phyloP scores from a whole-genome alignment of 2,888 invertebrate species.

The Globia sparganii region DNA sequence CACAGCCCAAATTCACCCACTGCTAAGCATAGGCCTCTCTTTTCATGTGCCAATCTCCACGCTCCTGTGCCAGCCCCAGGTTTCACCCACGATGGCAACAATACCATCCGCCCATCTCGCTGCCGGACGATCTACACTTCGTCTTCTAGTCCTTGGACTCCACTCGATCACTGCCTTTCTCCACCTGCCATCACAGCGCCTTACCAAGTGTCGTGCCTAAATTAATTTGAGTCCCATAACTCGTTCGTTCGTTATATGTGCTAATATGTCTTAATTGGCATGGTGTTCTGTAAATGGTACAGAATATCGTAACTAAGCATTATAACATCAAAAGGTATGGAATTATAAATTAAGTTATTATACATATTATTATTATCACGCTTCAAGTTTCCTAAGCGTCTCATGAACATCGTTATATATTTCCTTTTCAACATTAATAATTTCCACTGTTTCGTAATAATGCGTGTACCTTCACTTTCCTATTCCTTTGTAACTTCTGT shows the following conservation, averaged over 20 bases:
- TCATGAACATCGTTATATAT: background rate
- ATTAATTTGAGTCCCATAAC: background rate
- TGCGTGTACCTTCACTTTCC: conserved; percentile 17
- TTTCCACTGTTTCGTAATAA: conserved; percentile 6
- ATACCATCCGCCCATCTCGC: background rate
- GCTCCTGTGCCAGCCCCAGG: no score
- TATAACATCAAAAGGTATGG: background rate
- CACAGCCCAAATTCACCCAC: background rate
- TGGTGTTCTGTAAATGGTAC: background rate
- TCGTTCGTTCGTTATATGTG: background rate
- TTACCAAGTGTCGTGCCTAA: background rate
- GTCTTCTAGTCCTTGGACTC: background rate
- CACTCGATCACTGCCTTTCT: background rate
- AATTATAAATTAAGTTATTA: conserved; percentile 4
- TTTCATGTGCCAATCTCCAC: background rate
- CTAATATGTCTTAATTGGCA: background rate
- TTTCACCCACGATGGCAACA: background rate
- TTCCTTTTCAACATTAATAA: conserved; percentile 1
- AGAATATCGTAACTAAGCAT: background rate
- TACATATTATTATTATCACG: background rate
- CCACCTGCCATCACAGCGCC: background rate
- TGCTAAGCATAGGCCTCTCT: background rate
- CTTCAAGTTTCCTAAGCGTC: background rate
- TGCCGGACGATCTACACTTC: background rate
- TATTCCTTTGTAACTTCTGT: conserved; percentile 32